phyloP scores from a whole-genome alignment of 2,113 vertebrate genomes.

The Dolichallabes microphthalmus region DNA sequence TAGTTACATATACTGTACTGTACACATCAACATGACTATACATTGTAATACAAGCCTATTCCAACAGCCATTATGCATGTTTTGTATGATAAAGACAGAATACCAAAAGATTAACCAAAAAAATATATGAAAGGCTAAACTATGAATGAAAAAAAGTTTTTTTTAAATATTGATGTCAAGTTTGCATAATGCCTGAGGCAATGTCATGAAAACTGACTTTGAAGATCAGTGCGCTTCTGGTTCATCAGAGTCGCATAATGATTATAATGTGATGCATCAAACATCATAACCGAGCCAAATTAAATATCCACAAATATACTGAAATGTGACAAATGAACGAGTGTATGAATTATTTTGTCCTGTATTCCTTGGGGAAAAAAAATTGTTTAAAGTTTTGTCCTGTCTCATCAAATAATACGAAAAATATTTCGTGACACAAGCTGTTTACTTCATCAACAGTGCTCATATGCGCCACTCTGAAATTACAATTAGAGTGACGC shows the following conservation, averaged over 20 bases:
- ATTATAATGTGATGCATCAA: not conserved
- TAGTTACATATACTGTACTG: no score
- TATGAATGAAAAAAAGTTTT: not conserved
- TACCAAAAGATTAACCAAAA: not conserved
- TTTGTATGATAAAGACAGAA: not conserved
- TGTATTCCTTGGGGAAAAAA: not conserved
- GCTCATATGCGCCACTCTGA: conserved; percentile 5
- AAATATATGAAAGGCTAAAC: not conserved
- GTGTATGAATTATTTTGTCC: not conserved
- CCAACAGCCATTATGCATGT: not conserved
- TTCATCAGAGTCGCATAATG: not conserved
- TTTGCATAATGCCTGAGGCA: not conserved
- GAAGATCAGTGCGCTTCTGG: not conserved
- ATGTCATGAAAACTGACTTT: not conserved
- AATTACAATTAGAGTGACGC: conserved; percentile 42
- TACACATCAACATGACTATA: not conserved
- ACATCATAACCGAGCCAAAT: not conserved
- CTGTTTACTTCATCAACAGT: conserved; percentile 30
- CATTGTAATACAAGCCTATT: not conserved
- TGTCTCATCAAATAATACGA: not conserved
- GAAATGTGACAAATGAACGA: not conserved
- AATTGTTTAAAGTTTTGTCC: not conserved
- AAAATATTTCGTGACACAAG: conserved; percentile 27
- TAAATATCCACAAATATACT: not conserved
- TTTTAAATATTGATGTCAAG: not conserved